Percentiles rank a stretch among this genome's conserved stretches.
phyloP scores from a whole-genome alignment of 2,888 invertebrate species.

The Seira sanloemensis region DNA sequence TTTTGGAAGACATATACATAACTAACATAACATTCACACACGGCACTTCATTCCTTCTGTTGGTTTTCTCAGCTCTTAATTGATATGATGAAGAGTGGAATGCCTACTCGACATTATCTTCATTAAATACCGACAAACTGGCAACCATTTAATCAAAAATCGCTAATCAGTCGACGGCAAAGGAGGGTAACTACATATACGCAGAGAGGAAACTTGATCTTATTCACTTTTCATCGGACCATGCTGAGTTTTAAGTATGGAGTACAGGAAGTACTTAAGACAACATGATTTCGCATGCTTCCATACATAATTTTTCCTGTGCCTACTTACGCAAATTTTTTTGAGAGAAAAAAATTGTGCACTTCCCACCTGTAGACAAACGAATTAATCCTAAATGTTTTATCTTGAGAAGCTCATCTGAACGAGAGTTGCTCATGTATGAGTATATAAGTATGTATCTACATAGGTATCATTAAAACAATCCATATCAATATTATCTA shows the following conservation, averaged over 20 bases:
- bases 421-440: neutral
- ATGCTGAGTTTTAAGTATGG: neutral
- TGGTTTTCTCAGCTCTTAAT: slow-evolving; percentile 8
- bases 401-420: neutral
- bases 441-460: neutral
- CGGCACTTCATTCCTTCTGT: neutral
- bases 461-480: neutral
- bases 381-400: slow-evolving; percentile 7
- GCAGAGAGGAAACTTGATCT: neutral
- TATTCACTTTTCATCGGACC: neutral
- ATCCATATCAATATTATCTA: neutral
- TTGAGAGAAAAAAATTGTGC: neutral
- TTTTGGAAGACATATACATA: neutral
- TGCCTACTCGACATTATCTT: slow-evolving; percentile 37
- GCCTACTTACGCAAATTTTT: neutral
- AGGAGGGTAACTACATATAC: neutral
- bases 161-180: slow-evolving; percentile 27
- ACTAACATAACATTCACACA: too few relatives aligned
- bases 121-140: slow-evolving; percentile 48
- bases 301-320: slow-evolving; percentile 27
- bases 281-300: slow-evolving; percentile 39
- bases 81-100: slow-evolving; percentile 5
- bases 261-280: slow-evolving; percentile 34
- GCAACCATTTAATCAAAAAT: slow-evolving; percentile 39
- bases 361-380: slow-evolving; percentile 12